Evolutionary conservation across 2,888 invertebrate genomes (phyloP).

Genomic region (Pheosia tremula): DNA sequence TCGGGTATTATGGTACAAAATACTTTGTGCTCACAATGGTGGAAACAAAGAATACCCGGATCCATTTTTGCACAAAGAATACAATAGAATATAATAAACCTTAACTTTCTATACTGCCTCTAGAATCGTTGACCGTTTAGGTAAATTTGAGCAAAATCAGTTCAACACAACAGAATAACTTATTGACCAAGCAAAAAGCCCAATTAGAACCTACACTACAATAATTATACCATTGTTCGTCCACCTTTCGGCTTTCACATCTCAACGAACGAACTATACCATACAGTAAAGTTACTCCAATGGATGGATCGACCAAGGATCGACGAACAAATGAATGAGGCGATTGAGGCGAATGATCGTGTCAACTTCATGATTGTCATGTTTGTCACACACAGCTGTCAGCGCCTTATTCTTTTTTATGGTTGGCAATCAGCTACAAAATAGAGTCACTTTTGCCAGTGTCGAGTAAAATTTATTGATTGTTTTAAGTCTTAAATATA

Average conservation of each 20-base stretch:
- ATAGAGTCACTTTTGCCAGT: too few species aligned
- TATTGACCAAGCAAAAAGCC: slow-evolving; percentile 48
- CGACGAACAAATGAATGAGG: slow-evolving; percentile 15
- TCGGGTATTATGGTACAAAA: slow-evolving; percentile 92
- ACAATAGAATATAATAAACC: slow-evolving; percentile 53
- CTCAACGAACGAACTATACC: slow-evolving; percentile 12
- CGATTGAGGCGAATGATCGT: too few species aligned
- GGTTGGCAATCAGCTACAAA: too few species aligned
- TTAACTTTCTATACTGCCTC: slow-evolving; percentile 29
- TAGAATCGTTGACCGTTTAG: slow-evolving; percentile 28
- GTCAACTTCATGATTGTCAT: too few species aligned
- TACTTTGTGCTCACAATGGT: slow-evolving; percentile 93
- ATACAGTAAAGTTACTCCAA: too few species aligned
- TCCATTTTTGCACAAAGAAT: slow-evolving; percentile 80
- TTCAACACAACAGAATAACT: slow-evolving; percentile 31
- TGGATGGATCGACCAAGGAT: slow-evolving; percentile 13
- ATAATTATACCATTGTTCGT: slow-evolving; percentile 42
- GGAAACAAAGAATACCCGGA: slow-evolving; percentile 94
- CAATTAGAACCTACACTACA: slow-evolving; percentile 43
- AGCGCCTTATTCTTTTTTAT: too few species aligned
- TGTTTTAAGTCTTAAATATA: too few species aligned
- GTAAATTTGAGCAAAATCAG: slow-evolving; percentile 45
- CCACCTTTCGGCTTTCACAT: slow-evolving; percentile 55
- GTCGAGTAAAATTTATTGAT: too few species aligned
- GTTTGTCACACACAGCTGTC: too few species aligned